Base-by-base conservation (phyloP, 2,113 vertebrate genomes). In the Scolopax mira region DNA sequence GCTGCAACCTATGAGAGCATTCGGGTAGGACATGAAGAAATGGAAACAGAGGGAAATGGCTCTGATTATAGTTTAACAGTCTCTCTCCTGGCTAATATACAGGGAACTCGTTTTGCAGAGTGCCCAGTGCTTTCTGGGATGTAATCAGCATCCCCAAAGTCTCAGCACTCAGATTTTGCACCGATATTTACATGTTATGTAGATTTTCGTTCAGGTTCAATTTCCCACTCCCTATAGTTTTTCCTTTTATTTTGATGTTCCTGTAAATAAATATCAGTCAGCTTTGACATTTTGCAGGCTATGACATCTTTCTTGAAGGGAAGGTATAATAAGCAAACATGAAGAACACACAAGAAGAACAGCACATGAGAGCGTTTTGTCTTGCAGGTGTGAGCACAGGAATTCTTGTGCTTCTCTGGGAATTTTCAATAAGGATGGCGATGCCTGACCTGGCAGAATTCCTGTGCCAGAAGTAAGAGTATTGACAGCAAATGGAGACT, bases 1-100 rank as follows among this genome's bases (percentile, higher is more conserved):
- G 99, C 99, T 51, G 98, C 99, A 12, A 98, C 98, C 78, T 99
- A 99, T 27, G 99, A 99, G 95, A 98, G 98, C 94, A 99, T 99
- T 79, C 99, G 99, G 98, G 99, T 99, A 97, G 97, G 98, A 79
- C 87, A n/a, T 61, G 65, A 46, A 94, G 83, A 37, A 66, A 8
- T 35, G 88, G 44, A 64, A 41, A 24, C 37, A 35, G 60, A 92
- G 90, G 86, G 86, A 79, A 89, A 79, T 58, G 79, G 48, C 69
- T 80, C 86, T 79, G 85, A 19, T 67, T 18, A 1, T 12, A 15
- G 37, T 1, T 55, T 28, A 83, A 10, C 66, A 31, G 12, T 42
- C 57, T 84, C 31, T 79, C 28, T 70, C 58, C 79, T 92, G 58
- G 49, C 51, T 51, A 9, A 22, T 11, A 51, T 33, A 83, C 28